These are phyloP conservation scores for Stenoptilia bipunctidactyla DNA, from an alignment of 2,888 invertebrate species.

Conservation along the genomic window DNA sequence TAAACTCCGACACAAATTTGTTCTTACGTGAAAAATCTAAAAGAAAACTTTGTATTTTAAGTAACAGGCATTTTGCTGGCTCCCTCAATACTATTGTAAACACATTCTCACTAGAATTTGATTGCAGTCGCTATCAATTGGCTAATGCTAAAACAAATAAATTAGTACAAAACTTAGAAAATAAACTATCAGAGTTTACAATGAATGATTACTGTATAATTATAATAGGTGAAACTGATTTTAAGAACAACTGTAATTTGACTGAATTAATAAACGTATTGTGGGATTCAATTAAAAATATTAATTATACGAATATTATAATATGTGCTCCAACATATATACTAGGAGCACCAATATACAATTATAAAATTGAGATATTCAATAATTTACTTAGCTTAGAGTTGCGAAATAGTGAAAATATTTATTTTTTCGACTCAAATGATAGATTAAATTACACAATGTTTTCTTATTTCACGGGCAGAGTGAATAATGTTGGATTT, in stretches of 20 bases:
- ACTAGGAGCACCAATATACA: not conserved
- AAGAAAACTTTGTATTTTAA: too few relatives aligned
- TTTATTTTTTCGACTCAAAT: conserved; percentile 2
- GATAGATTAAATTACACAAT: not conserved
- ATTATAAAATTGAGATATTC: conserved; percentile 2
- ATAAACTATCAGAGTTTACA: conserved; percentile 1
- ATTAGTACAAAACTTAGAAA: not conserved
- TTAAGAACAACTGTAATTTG: not conserved
- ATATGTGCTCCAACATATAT: not conserved
- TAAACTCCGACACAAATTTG: too few relatives aligned
- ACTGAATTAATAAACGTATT: too few relatives aligned
- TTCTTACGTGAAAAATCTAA: too few relatives aligned
- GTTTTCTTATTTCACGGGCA: not conserved
- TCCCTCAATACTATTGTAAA: too few relatives aligned
- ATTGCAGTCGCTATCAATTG: not conserved
- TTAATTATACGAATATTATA: not conserved
- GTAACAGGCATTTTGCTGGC: too few relatives aligned
- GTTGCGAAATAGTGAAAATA: not conserved
- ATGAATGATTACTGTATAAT: conserved; percentile 3
- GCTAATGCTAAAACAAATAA: not conserved
- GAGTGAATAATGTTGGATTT: conserved; percentile 3
- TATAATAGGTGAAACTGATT: conserved; percentile 1
- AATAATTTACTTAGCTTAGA: conserved; percentile 1
- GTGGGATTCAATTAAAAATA: too few relatives aligned
- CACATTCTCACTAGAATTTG: too few relatives aligned